A percentile compares a stretch with the other conserved stretches of the same genome.
phyloP scores from a whole-genome alignment of 2,113 vertebrate genomes.

The Cettia cetti region DNA sequence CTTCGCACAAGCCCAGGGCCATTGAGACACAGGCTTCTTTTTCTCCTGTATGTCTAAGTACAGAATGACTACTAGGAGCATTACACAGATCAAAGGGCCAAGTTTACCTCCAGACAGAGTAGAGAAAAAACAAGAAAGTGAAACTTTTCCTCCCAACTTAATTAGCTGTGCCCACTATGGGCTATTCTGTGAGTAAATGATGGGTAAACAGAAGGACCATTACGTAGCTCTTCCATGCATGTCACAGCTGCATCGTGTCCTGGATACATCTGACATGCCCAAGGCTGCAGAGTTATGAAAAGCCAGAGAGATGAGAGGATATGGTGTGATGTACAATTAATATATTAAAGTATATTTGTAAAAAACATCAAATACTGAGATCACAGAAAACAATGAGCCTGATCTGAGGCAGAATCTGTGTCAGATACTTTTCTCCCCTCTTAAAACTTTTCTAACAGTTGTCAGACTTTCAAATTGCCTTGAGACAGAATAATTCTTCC shows the following conservation, averaged over 20 bases:
- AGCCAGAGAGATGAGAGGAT: background rate
- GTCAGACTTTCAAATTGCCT: background rate
- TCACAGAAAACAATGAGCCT: background rate
- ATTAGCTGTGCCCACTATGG: background rate
- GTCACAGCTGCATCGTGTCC: background rate
- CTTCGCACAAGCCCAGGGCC: background rate
- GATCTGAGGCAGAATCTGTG: background rate
- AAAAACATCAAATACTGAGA: background rate
- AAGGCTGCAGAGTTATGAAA: background rate
- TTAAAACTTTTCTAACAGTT: background rate
- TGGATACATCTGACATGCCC: background rate
- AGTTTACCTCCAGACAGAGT: background rate
- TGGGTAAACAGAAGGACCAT: background rate
- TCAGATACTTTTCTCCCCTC: background rate
- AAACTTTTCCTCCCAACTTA: background rate
- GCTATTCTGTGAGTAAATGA: background rate
- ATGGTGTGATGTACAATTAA: background rate
- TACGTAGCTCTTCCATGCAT: background rate
- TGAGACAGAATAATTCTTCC: background rate
- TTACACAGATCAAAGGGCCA: background rate
- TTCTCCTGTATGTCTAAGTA: background rate
- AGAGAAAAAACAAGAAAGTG: background rate
- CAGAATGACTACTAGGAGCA: background rate
- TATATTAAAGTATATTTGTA: background rate
- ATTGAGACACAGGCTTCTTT: background rate